Conservation (phyloP, 1,140 invertebrate genomes). For the Pygmarrhopalites habei region DNA sequence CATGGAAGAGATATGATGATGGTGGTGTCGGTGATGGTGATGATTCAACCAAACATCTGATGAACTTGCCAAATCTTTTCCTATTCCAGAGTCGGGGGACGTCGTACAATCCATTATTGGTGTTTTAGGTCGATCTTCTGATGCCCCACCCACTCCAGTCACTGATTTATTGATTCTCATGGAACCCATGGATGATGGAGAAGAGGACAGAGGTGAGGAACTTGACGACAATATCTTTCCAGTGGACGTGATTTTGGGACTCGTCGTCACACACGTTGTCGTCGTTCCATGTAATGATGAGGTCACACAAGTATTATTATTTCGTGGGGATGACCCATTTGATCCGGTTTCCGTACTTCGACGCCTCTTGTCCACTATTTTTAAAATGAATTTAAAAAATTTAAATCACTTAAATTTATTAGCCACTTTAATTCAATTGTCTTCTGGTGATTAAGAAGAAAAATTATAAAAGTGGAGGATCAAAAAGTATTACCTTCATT, state of each 20-base stretch:
- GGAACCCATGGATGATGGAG: background rate
- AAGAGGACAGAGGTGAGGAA: background rate
- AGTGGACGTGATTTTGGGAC: background rate
- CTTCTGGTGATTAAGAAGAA: no score
- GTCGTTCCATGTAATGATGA: slow-evolving; percentile 14
- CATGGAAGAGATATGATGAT: no score
- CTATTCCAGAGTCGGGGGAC: slow-evolving; percentile 67
- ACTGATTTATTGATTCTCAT: background rate
- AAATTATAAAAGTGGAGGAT: no score
- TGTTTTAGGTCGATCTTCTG: slow-evolving; percentile 32
- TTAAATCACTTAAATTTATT: no score
- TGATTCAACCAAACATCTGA: slow-evolving; percentile 27
- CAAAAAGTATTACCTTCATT: no score
- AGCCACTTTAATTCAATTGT: no score
- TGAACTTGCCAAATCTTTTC: slow-evolving; percentile 50
- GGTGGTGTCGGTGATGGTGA: background rate
- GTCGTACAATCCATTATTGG: slow-evolving; percentile 53
- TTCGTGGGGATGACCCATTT: slow-evolving; percentile 26
- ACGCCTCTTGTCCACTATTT: slow-evolving; percentile 70
- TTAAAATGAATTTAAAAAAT: no score
- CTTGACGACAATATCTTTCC: background rate
- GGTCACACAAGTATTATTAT: slow-evolving; percentile 29
- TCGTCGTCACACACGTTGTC: background rate
- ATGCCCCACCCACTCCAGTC: background rate
- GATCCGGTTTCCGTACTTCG: slow-evolving; percentile 60